Conservation (phyloP, 1,140 invertebrate species). For the Lithobius niger region DNA sequence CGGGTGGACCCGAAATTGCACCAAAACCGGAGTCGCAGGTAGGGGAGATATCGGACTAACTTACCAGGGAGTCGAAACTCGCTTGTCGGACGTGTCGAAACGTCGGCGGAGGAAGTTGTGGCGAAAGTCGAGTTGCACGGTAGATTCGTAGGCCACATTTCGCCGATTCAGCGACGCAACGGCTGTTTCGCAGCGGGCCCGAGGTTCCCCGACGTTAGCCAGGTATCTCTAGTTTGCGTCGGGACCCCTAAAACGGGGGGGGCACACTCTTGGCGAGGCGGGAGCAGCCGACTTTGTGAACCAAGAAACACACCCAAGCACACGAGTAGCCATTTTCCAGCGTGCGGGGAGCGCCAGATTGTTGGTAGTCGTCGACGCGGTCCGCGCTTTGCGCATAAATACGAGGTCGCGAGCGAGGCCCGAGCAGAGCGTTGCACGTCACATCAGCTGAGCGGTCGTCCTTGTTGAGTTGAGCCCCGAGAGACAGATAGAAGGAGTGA, state of each 20-base stretch:
- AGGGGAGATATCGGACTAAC: background rate
- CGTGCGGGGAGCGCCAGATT: background rate
- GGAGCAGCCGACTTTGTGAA: background rate
- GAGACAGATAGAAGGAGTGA: background rate
- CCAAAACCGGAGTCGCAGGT: too few species aligned
- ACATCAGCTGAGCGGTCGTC: background rate
- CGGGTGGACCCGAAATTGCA: too few species aligned
- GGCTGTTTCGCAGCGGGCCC: background rate
- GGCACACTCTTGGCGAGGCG: too few species aligned
- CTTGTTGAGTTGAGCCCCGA: background rate
- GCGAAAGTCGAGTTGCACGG: background rate
- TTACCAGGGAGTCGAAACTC: background rate
- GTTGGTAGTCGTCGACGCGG: constrained; percentile 7
- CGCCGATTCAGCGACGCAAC: background rate
- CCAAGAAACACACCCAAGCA: constrained; percentile 6
- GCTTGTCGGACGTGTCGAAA: background rate
- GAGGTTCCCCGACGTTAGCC: background rate
- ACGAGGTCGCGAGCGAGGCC: background rate
- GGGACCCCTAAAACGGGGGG: too few species aligned
- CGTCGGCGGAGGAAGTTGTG: background rate
- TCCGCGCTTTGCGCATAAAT: constrained; percentile 7
- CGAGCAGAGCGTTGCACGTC: background rate
- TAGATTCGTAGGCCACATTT: background rate
- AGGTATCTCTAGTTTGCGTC: background rate
- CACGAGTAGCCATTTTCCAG: constrained; percentile 3